Conservation (phyloP, 2,888 invertebrate genomes). For the Cheilosia scutellata region DNA sequence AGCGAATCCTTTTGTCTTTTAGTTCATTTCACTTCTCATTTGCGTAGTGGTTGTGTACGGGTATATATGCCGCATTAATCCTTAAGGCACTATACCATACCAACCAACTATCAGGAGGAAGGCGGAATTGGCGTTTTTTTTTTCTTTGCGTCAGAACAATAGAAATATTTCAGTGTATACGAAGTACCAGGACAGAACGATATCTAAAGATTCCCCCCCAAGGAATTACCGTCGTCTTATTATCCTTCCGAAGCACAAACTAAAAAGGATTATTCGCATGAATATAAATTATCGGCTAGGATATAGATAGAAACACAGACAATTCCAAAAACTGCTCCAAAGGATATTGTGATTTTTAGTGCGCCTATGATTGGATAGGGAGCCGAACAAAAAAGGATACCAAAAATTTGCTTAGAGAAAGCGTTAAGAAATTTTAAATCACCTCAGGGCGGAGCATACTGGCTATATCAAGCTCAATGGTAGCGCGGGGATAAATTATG, state of each 20-base stretch:
- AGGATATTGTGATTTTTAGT: constrained; percentile 41
- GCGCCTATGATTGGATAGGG: constrained; percentile 23
- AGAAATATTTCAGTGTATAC: constrained; percentile 1
- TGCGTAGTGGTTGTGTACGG: constrained; percentile 46
- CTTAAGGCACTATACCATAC: constrained; percentile 36
- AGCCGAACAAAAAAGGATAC: background rate
- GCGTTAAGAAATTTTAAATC: constrained; percentile 59
- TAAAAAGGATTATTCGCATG: constrained; percentile 69
- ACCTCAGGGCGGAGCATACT: constrained; percentile 36
- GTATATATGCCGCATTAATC: constrained; percentile 37
- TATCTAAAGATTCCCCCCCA: constrained; percentile 55
- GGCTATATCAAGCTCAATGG: no score
- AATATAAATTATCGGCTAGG: constrained; percentile 66
- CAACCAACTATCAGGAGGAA: constrained; percentile 17
- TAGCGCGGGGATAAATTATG: constrained; percentile 57
- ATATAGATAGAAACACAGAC: constrained; percentile 12
- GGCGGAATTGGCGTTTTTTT: background rate
- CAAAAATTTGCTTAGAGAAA: constrained; percentile 42
- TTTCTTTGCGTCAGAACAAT: constrained; percentile 42
- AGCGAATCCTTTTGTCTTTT: constrained; percentile 70
- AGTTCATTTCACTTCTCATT: constrained; percentile 71
- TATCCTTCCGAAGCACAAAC: constrained; percentile 60
- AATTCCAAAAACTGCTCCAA: background rate
- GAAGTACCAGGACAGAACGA: background rate
- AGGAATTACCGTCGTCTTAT: constrained; percentile 71